Evolutionary conservation across 2,113 vertebrate species (phyloP).

Genomic region (Pitta sordida): DNA sequence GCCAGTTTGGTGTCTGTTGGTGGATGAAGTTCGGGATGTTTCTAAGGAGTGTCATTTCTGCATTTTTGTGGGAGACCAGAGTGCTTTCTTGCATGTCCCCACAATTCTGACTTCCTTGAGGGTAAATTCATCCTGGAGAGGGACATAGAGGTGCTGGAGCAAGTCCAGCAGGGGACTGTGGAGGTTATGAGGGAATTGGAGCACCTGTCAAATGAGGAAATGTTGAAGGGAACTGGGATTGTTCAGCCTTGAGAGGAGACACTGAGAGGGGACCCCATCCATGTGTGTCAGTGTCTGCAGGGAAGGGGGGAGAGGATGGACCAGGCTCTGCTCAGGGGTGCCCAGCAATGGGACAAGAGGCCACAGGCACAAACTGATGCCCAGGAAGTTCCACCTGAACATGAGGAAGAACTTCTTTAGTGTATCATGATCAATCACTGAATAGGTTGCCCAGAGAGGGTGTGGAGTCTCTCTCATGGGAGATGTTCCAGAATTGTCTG

Average conservation of each 20-base stretch:
- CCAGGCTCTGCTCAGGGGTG: not conserved
- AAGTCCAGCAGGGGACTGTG: not conserved
- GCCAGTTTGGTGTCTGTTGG: not conserved
- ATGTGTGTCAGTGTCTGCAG: not conserved
- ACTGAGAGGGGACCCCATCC: fast-evolving
- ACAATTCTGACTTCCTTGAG: not conserved
- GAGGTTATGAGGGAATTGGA: not conserved
- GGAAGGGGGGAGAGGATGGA: not conserved
- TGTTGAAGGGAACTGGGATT: not conserved
- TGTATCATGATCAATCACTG: fast-evolving
- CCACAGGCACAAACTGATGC: not conserved
- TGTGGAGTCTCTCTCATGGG: not conserved
- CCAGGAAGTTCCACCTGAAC: fast-evolving
- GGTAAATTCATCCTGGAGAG: not conserved
- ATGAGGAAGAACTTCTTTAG: not conserved
- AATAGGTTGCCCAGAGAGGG: not conserved
- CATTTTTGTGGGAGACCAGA: not conserved
- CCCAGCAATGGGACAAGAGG: not conserved
- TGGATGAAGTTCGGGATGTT: not conserved
- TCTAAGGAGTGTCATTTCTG: not conserved
- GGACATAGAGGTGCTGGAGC: not conserved
- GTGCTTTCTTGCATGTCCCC: not conserved
- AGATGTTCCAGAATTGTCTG: fast-evolving
- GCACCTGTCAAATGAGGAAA: fast-evolving
- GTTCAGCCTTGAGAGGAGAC: not conserved